A percentile compares a stretch with the other conserved stretches of the same genome.
These are phyloP conservation scores for Fringilla coelebs DNA, from an alignment of 2,797 vertebrate species.

Conservation along the genomic window DNA sequence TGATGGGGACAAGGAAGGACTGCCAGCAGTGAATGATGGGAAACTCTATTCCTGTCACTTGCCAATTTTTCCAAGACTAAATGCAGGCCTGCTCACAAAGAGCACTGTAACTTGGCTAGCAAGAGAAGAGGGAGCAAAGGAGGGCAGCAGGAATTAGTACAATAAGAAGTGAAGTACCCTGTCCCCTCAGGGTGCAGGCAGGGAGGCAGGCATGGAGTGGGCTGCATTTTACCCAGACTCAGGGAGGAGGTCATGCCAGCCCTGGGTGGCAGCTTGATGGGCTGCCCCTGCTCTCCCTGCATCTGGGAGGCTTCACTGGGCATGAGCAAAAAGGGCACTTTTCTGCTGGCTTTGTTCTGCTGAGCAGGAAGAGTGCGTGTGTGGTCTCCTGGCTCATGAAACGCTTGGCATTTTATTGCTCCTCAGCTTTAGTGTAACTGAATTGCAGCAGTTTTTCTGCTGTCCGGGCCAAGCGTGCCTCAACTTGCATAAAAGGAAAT, in stretches of 20 bases:
- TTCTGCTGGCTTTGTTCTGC: not conserved
- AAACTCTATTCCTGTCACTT: not conserved
- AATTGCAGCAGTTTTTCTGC: slow-evolving; percentile 16
- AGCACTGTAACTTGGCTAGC: not conserved
- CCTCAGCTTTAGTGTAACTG: not conserved
- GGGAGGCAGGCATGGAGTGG: not conserved
- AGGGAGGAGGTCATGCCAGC: accelerated
- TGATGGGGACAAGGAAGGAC: not conserved
- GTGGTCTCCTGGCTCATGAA: slow-evolving; percentile 38
- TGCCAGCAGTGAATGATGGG: not conserved
- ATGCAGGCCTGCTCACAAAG: not conserved
- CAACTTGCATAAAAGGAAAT: slow-evolving; percentile 19
- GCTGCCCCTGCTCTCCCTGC: not conserved
- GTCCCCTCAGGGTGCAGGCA: not conserved
- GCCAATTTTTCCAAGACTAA: not conserved
- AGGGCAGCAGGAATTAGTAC: not conserved
- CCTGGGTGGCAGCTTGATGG: accelerated
- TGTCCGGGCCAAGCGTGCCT: not conserved
- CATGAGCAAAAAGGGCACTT: not conserved
- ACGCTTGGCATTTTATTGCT: not conserved
- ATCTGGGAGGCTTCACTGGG: not conserved
- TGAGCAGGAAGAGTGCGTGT: not conserved
- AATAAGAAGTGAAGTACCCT: not conserved
- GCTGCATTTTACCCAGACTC: accelerated
- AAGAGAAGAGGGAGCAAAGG: not conserved